A percentile compares a stretch with the other conserved stretches of the same genome.
phyloP scores from a whole-genome alignment of 30 jellyfish, hydroid and myxozoan genomes.

The Cassiopea andromeda region DNA sequence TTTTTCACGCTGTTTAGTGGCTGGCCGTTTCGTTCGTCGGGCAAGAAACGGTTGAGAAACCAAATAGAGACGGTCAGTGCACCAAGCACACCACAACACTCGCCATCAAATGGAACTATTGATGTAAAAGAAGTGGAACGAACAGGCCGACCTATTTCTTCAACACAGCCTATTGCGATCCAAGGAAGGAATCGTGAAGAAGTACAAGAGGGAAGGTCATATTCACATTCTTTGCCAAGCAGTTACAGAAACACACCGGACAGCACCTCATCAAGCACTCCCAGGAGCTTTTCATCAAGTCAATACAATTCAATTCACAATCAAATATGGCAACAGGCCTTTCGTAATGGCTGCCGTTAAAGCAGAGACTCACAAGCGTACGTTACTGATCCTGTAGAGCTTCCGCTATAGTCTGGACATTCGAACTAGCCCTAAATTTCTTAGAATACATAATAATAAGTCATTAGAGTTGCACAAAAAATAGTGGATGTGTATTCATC shows the following conservation, averaged over 20 bases:
- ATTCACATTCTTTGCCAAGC: constrained; percentile 47
- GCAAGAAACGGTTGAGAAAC: constrained; percentile 22
- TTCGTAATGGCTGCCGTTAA: constrained; percentile 58
- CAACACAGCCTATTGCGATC: constrained; percentile 68
- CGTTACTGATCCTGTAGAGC: no score
- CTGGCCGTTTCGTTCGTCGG: constrained; percentile 48
- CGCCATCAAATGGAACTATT: background rate
- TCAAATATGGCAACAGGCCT: constrained; percentile 74
- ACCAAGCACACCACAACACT: constrained; percentile 46
- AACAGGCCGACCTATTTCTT: constrained; percentile 39
- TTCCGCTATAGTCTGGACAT: background rate
- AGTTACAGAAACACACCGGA: constrained; percentile 61
- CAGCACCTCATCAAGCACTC: constrained; percentile 50
- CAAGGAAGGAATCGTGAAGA: constrained; percentile 14
- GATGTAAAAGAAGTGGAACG: background rate
- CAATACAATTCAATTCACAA: constrained; percentile 57
- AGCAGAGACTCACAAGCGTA: no score
- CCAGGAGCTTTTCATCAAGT: constrained; percentile 50
- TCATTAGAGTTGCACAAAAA: background rate
- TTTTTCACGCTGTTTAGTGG: constrained; percentile 58
- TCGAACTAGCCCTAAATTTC: background rate
- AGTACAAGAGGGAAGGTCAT: constrained; percentile 5
- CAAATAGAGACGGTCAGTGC: constrained; percentile 43
- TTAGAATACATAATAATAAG: no score
- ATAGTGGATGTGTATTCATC: background rate